These are phyloP conservation scores for Ricordea florida DNA, from an alignment of 92 coral and sea anemone species.

Conservation along the genomic window DNA sequence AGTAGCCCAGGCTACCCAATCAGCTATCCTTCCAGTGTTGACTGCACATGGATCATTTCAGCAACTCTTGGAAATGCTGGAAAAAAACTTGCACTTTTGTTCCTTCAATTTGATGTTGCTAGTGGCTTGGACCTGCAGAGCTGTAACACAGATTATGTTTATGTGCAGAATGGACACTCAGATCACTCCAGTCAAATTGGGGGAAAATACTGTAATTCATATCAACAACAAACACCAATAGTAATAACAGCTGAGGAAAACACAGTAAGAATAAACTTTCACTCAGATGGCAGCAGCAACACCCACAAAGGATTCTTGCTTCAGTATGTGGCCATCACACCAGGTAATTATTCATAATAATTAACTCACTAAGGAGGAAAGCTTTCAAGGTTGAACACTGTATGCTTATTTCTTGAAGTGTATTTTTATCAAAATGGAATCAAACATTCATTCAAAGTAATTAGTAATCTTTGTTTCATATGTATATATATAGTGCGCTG, in stretches of 20 bases:
- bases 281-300: constrained; percentile 18
- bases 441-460: no score
- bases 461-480: no score
- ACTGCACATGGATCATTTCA: constrained; percentile 64
- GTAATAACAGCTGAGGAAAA: constrained; percentile 22
- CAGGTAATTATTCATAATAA: constrained; percentile 19
- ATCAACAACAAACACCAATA: constrained; percentile 11
- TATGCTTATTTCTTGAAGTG: no score
- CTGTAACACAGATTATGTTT: constrained; percentile 43
- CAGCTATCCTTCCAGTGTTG: constrained; percentile 49
- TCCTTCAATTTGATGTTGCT: constrained; percentile 54
- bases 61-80: neutral
- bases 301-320: constrained; percentile 51
- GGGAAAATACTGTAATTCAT: constrained; percentile 54
- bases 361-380: no score
- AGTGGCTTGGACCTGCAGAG: constrained; percentile 1
- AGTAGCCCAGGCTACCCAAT: constrained; percentile 47
- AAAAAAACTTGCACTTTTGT: constrained; percentile 30
- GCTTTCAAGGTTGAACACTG: no score
- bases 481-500: no score
- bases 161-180: constrained; percentile 36
- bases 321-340: constrained; percentile 25
- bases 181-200: constrained; percentile 35
- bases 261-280: constrained; percentile 43
- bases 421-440: no score